Evolutionary conservation across 2,888 invertebrate species (phyloP).

Genomic region (Phyllotreta striolata): DNA sequence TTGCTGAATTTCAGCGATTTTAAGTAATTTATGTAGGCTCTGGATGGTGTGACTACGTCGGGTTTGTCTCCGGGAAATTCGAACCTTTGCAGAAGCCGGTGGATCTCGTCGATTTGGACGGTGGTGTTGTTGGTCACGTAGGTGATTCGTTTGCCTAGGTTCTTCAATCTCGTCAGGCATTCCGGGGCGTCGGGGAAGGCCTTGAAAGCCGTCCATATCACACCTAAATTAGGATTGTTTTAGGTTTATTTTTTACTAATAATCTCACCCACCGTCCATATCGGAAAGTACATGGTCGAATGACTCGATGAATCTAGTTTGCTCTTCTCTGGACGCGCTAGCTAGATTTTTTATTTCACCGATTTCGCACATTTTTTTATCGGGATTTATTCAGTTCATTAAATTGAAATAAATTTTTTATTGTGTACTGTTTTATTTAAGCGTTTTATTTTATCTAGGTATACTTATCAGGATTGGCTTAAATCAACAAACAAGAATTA

Average conservation of each 20-base stretch:
- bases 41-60: conserved; percentile 63
- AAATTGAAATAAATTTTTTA: too few species aligned
- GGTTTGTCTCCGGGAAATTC: conserved; percentile 51
- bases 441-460: too few species aligned
- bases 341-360: conserved; percentile 33
- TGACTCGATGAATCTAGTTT: conserved; percentile 36
- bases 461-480: too few species aligned
- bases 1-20: conserved; percentile 65
- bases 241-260: not conserved
- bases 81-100: conserved; percentile 42
- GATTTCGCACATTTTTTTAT: conserved; percentile 28
- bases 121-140: conserved; percentile 50
- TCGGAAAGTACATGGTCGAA: conserved; percentile 38
- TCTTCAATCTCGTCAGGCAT: conserved; percentile 61
- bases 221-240: conserved; percentile 63
- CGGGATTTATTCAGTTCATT: not conserved
- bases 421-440: too few species aligned
- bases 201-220: conserved; percentile 60
- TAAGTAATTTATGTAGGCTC: conserved; percentile 65
- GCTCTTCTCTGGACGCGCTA: conserved; percentile 27
- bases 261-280: conserved; percentile 37
- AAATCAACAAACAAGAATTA: too few species aligned
- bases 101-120: conserved; percentile 53
- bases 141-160: conserved; percentile 62
- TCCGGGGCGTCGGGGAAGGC: conserved; percentile 62